Conservation (phyloP, 2,888 invertebrate species). For the Fragum fragum region DNA sequence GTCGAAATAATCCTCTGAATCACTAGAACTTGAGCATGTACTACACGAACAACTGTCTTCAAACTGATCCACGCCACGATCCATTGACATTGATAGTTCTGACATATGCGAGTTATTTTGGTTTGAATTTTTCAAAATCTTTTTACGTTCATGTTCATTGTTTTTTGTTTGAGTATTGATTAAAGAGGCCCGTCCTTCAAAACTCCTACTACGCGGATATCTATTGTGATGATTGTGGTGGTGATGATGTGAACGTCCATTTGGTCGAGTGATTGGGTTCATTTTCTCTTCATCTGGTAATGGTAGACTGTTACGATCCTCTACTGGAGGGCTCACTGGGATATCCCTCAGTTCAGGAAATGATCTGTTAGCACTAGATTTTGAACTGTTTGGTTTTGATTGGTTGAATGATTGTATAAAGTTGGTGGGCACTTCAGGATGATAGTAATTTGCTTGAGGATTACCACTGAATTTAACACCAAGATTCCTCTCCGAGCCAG, state of each 20-base stretch:
- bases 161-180: slow-evolving; percentile 52
- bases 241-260: slow-evolving; percentile 50
- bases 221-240: slow-evolving; percentile 56
- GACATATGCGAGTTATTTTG: slow-evolving; percentile 52
- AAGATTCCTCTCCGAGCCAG: slow-evolving; percentile 83
- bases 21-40: slow-evolving; percentile 91
- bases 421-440: slow-evolving; percentile 69
- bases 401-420: slow-evolving; percentile 57
- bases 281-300: slow-evolving; percentile 79
- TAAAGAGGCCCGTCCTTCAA: slow-evolving; percentile 78
- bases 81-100: slow-evolving; percentile 63
- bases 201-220: slow-evolving; percentile 81
- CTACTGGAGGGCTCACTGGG: slow-evolving; percentile 41
- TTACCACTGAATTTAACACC: slow-evolving; percentile 76
- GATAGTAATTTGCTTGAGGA: slow-evolving; percentile 61
- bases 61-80: slow-evolving; percentile 65
- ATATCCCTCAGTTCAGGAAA: slow-evolving; percentile 75
- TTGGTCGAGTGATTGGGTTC: slow-evolving; percentile 85
- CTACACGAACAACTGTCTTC: slow-evolving; percentile 92
- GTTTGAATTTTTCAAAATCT: slow-evolving; percentile 63
- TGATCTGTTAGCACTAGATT: slow-evolving; percentile 66
- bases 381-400: slow-evolving; percentile 38
- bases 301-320: slow-evolving; percentile 66
- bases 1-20: slow-evolving; percentile 94
- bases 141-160: slow-evolving; percentile 58